Evolutionary conservation across 2,888 invertebrate genomes (phyloP).

Genomic region (Drosophila aldrichi): DNA sequence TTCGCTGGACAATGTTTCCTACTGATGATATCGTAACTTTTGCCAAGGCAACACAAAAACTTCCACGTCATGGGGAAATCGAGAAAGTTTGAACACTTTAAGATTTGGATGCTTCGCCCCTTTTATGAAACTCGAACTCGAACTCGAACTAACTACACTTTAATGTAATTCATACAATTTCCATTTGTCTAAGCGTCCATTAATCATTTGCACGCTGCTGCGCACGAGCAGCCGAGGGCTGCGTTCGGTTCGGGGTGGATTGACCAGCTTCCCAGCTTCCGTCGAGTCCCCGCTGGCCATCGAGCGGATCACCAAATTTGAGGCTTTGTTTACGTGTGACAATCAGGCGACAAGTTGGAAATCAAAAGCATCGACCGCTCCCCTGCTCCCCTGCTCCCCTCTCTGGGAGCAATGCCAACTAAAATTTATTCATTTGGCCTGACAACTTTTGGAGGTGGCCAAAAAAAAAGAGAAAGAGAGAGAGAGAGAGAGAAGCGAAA

Average conservation of each 20-base stretch:
- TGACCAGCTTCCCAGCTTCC: constrained; percentile 30
- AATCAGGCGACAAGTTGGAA: constrained; percentile 78
- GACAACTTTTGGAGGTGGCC: constrained; percentile 57
- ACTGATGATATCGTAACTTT: background rate
- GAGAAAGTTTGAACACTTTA: constrained; percentile 36
- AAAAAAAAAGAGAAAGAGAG: constrained; percentile 11
- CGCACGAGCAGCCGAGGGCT: constrained; percentile 55
- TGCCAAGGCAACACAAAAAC: constrained; percentile 21
- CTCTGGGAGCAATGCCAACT: constrained; percentile 31
- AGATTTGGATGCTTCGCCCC: constrained; percentile 37
- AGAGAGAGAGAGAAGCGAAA: background rate
- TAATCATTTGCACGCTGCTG: constrained; percentile 84
- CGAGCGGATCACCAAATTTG: constrained; percentile 64
- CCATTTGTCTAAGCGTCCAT: constrained; percentile 85
- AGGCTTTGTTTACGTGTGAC: constrained; percentile 80
- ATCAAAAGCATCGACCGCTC: constrained; percentile 62
- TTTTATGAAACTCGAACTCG: constrained; percentile 33
- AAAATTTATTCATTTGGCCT: constrained; percentile 76
- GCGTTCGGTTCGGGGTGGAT: constrained; percentile 29
- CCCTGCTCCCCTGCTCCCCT: background rate
- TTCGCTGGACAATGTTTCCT: background rate
- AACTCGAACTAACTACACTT: constrained; percentile 78
- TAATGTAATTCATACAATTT: constrained; percentile 85
- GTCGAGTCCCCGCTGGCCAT: constrained; percentile 3
- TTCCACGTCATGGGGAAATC: constrained; percentile 40